Percentiles rank a stretch among this genome's conserved stretches.
These are phyloP conservation scores for Vannuccia rotundouncinata DNA, from an alignment of 2,888 invertebrate genomes.

Conservation along the genomic window DNA sequence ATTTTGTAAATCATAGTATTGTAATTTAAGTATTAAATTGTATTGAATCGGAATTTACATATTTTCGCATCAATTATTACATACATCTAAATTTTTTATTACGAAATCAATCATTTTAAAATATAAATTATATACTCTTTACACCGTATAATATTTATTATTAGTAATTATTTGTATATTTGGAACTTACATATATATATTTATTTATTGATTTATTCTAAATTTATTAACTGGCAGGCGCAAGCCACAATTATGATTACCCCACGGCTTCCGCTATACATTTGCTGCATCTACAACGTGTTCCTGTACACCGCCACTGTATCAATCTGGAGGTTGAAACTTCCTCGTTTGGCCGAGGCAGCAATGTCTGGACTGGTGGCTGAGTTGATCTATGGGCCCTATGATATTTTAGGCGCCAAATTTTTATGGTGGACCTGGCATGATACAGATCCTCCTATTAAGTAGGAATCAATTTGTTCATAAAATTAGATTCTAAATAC, in stretches of 20 bases:
- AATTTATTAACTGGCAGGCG: neutral
- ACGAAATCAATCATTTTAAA: too few relatives aligned
- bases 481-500: too few relatives aligned
- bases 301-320: slow-evolving; percentile 36
- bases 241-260: slow-evolving; percentile 38
- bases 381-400: slow-evolving; percentile 32
- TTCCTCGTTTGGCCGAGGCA: slow-evolving; percentile 33
- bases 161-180: too few relatives aligned
- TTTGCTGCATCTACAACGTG: slow-evolving; percentile 35
- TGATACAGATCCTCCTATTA: slow-evolving; percentile 37
- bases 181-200: neutral
- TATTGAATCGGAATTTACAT: too few relatives aligned
- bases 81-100: too few relatives aligned
- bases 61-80: too few relatives aligned
- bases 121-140: too few relatives aligned
- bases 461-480: too few relatives aligned
- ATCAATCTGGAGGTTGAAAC: slow-evolving; percentile 24
- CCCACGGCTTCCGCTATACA: slow-evolving; percentile 35
- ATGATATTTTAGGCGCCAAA: slow-evolving; percentile 35
- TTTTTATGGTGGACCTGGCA: slow-evolving; percentile 39
- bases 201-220: neutral
- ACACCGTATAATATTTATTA: too few relatives aligned
- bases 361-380: slow-evolving; percentile 31
- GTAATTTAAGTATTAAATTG: too few relatives aligned
- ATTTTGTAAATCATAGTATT: too few relatives aligned